Base-by-base conservation (phyloP, 2,797 vertebrate genomes). In the Kryptopterus vitreolus region DNA sequence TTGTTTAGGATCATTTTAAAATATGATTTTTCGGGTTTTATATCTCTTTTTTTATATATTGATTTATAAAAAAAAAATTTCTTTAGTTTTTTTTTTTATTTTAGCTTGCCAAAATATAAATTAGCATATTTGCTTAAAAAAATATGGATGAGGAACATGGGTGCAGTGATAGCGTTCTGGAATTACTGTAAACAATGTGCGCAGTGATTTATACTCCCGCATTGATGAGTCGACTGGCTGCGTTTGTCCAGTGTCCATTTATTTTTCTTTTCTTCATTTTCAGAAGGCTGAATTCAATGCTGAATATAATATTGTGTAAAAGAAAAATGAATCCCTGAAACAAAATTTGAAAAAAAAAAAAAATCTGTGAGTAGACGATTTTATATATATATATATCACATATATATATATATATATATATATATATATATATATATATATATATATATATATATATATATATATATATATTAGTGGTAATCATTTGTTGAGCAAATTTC, bases 201-300 rank as follows among this genome's bases (percentile, higher is more conserved):
- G 63, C 38, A 57, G 52, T 79, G 69, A 62, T 79, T 72, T 63
- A 79, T 79, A 35, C 68, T 53, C 16, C 31, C 35, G 7, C 53
- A 24, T 35, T 76, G 35, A 50, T 68, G 62, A 80, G 78, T 50
- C 22, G 4, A 80, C 35, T 46, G 71, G 48, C 62, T 66, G 43
- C 62, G 6, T 48, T 80, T 55, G 71, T 57, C 18, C 12, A 43
- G 1, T 4, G 29, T 12, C 52, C 50, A n/a, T 59, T 74, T 74
- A 50, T 53, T 53, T 53, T 53, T 5, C 20, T 16, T 18, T 16
- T 53, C 16, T 4, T 22, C 4, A 6, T 53, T 4, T 9, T 33
- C 58, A 65, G 10, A 13, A 57, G 65, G 43, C 2, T 80, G 0
- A 12, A 55, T 24, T 31, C 24, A 29, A n/a, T 65, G n/a, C 33